Percentiles rank a stretch among this genome's conserved stretches.
phyloP scores from a whole-genome alignment of 2,797 vertebrate species.

The Champsocephalus gunnari region DNA sequence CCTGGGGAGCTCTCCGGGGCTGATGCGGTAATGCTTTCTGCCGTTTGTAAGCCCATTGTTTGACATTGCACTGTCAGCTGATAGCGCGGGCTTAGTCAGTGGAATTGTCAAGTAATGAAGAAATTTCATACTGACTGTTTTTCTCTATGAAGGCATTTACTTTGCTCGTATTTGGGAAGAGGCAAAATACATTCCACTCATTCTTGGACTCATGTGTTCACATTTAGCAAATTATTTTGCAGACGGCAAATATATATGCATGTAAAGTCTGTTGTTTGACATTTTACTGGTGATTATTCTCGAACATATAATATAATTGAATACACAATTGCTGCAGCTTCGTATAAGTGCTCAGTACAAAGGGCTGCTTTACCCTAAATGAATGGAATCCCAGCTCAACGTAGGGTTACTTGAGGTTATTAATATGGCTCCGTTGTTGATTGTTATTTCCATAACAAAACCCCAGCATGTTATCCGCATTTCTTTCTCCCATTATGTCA shows the following conservation, averaged over 20 bases:
- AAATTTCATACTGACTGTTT: conserved; percentile 76
- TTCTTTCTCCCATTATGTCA: conserved; percentile 25
- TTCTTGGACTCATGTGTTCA: conserved; percentile 77
- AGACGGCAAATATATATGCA: conserved; percentile 61
- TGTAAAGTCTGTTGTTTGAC: conserved; percentile 81
- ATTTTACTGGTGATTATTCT: conserved; percentile 68
- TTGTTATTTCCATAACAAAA: conserved; percentile 57
- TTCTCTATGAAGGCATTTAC: conserved; percentile 59
- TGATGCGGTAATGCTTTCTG: conserved; percentile 54
- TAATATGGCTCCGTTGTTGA: conserved; percentile 48
- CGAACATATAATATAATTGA: conserved; percentile 81
- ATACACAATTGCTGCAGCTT: conserved; percentile 65
- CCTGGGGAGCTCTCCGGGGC: conserved; percentile 56
- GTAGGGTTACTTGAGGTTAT: conserved; percentile 71
- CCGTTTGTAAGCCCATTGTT: conserved; percentile 71
- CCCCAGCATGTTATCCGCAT: conserved; percentile 26
- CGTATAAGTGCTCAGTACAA: conserved; percentile 62
- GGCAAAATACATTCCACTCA: conserved; percentile 75
- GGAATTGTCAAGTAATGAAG: conserved; percentile 76
- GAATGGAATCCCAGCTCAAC: conserved; percentile 73
- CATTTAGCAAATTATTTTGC: conserved; percentile 78
- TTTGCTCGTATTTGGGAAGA: conserved; percentile 72
- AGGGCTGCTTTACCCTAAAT: conserved; percentile 72
- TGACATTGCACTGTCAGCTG: conserved; percentile 76
- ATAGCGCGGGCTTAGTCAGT: conserved; percentile 68